phyloP scores from a whole-genome alignment of 2,797 vertebrate species.

The Bovichtus diacanthus region DNA sequence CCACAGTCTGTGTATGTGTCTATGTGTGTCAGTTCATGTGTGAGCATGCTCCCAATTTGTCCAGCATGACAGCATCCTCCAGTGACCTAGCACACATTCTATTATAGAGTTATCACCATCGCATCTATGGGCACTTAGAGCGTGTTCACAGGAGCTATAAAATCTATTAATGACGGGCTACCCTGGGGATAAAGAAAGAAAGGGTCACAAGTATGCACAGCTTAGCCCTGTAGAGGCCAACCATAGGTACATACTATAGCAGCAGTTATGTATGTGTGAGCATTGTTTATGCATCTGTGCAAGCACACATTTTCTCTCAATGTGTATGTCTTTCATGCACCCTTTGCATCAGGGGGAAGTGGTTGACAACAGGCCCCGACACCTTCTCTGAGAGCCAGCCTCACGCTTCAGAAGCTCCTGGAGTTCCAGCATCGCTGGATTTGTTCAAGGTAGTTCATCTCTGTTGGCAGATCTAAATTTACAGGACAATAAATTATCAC shows the following conservation, averaged over 20 bases:
- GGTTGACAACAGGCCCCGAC: constrained; percentile 47
- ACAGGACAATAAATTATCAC: constrained; percentile 82
- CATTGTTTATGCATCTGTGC: neutral
- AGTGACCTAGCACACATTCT: constrained; percentile 54
- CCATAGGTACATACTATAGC: constrained; percentile 45
- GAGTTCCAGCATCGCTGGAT: constrained; percentile 64
- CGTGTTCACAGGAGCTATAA: constrained; percentile 60
- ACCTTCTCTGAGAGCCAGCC: constrained; percentile 58
- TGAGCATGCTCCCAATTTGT: constrained; percentile 42
- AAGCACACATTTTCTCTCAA: constrained; percentile 25
- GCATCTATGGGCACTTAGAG: constrained; percentile 47
- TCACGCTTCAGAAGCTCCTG: constrained; percentile 60
- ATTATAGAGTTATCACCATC: constrained; percentile 66
- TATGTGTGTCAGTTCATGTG: constrained; percentile 15
- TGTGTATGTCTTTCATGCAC: constrained; percentile 27
- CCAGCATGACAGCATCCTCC: constrained; percentile 58
- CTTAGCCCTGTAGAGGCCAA: constrained; percentile 44
- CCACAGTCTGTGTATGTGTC: constrained; percentile 25
- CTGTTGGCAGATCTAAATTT: constrained; percentile 83
- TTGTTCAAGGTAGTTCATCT: constrained; percentile 71
- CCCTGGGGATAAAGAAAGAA: constrained; percentile 59
- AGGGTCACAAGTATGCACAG: constrained; percentile 44
- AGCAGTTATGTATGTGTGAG: neutral
- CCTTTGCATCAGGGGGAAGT: constrained; percentile 21
- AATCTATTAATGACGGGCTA: constrained; percentile 70